phyloP scores from a whole-genome alignment of 2,888 invertebrate genomes.

The Plutella xylostella region DNA sequence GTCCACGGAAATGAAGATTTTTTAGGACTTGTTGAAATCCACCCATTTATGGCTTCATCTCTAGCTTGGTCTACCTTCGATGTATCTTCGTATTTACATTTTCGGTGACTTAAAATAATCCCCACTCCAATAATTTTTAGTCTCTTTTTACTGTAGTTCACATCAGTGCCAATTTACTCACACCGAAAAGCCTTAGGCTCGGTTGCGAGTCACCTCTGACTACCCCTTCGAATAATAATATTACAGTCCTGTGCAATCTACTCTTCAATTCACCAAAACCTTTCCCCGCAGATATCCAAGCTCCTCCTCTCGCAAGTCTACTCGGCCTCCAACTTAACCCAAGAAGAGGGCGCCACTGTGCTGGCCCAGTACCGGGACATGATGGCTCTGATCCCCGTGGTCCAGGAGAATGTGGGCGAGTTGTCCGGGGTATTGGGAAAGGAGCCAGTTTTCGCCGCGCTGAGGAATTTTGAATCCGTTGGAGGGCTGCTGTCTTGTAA shows the following conservation, averaged over 20 bases:
- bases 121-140: too few relatives aligned
- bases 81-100: too few relatives aligned
- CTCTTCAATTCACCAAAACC: background rate
- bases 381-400: conserved; percentile 47
- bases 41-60: too few relatives aligned
- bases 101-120: too few relatives aligned
- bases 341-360: conserved; percentile 48
- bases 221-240: background rate
- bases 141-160: too few relatives aligned
- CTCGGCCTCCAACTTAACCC: conserved; percentile 55
- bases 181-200: too few relatives aligned
- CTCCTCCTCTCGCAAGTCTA: conserved; percentile 54
- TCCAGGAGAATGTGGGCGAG: conserved; percentile 38
- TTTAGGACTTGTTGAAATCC: too few relatives aligned
- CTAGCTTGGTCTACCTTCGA: too few relatives aligned
- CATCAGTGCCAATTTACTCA: too few relatives aligned
- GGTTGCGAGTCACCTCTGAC: too few relatives aligned
- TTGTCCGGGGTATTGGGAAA: conserved; percentile 32
- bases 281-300: conserved; percentile 41
- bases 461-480: conserved; percentile 35
- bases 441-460: conserved; percentile 40
- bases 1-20: too few relatives aligned
- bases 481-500: conserved; percentile 39
- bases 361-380: conserved; percentile 47
- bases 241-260: too few relatives aligned